A percentile compares a stretch with the other conserved stretches of the same genome.
Conservation (phyloP, 2,797 vertebrate genomes). For the Chloroceryle amazona region DNA sequence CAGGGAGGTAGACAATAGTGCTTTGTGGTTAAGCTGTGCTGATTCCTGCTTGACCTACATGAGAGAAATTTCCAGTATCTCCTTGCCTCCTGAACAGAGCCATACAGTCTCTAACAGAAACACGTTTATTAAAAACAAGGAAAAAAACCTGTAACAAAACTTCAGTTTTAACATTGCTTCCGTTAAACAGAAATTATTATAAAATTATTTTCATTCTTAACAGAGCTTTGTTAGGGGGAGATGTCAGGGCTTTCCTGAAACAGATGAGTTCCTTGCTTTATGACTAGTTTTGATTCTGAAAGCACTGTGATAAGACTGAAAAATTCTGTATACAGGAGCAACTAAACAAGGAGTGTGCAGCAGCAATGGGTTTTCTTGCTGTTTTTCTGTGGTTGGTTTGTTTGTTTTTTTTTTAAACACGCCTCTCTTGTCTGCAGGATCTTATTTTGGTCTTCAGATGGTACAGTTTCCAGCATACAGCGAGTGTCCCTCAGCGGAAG, state of each 20-base stretch:
- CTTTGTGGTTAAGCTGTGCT: not conserved
- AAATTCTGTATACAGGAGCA: not conserved
- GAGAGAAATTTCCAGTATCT: not conserved
- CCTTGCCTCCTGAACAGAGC: not conserved
- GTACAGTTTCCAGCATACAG: conserved; percentile 81
- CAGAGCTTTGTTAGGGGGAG: not conserved
- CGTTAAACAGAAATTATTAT: not conserved
- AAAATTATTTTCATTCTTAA: not conserved
- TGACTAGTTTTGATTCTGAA: not conserved
- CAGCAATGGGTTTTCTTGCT: not conserved
- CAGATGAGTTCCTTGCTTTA: not conserved
- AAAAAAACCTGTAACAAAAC: not conserved
- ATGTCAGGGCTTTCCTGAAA: not conserved
- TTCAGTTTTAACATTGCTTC: not conserved
- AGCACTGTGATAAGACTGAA: not conserved
- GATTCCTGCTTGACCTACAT: conserved; percentile 15
- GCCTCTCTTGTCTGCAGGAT: conserved; percentile 79
- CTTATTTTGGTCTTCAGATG: conserved; percentile 91
- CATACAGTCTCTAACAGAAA: not conserved
- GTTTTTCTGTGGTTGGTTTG: fast-evolving
- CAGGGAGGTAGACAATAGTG: not conserved
- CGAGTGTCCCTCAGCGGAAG: conserved; percentile 77
- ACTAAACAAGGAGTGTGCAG: not conserved
- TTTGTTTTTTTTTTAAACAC: not conserved
- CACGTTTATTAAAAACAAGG: not conserved